Conservation (phyloP, 2,888 invertebrate species). For the Scaptomyza parva region DNA sequence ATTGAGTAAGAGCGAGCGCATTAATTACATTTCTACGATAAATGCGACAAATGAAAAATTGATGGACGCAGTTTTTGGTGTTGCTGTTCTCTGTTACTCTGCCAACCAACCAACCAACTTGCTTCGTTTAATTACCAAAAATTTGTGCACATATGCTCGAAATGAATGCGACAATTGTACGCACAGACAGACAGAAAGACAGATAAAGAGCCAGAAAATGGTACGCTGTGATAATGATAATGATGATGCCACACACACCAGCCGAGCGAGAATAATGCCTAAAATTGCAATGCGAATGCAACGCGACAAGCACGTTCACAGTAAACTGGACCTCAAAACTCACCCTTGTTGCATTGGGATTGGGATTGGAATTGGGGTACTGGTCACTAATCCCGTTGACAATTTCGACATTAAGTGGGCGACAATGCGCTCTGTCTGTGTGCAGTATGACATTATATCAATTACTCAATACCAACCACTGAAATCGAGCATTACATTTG, state of each 20-base stretch:
- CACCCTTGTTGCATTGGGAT: background rate
- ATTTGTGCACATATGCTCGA: slow-evolving; percentile 75
- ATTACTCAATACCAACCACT: slow-evolving; percentile 67
- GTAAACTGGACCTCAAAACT: background rate
- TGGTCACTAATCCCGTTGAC: slow-evolving; percentile 71
- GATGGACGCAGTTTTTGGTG: slow-evolving; percentile 6
- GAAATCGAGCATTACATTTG: slow-evolving; percentile 77
- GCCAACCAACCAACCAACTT: slow-evolving; percentile 30
- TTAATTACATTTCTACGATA: slow-evolving; percentile 60
- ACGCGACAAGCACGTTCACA: slow-evolving; percentile 48
- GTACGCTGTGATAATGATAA: slow-evolving; percentile 63
- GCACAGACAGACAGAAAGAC: slow-evolving; percentile 12
- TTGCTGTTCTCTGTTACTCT: background rate
- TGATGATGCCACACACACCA: slow-evolving; percentile 57
- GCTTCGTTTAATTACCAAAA: slow-evolving; percentile 69
- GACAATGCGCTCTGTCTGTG: slow-evolving; percentile 36
- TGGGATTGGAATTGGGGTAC: background rate
- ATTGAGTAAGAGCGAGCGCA: slow-evolving; percentile 14
- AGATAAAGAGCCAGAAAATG: background rate
- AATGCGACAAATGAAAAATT: slow-evolving; percentile 61
- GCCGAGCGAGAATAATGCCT: slow-evolving; percentile 10
- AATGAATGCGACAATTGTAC: slow-evolving; percentile 69
- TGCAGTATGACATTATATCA: slow-evolving; percentile 71
- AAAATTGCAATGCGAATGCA: slow-evolving; percentile 30
- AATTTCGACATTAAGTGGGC: slow-evolving; percentile 76